Conservation (phyloP, 2,888 invertebrate species). For the Chaetogeoica ovagalla region DNA sequence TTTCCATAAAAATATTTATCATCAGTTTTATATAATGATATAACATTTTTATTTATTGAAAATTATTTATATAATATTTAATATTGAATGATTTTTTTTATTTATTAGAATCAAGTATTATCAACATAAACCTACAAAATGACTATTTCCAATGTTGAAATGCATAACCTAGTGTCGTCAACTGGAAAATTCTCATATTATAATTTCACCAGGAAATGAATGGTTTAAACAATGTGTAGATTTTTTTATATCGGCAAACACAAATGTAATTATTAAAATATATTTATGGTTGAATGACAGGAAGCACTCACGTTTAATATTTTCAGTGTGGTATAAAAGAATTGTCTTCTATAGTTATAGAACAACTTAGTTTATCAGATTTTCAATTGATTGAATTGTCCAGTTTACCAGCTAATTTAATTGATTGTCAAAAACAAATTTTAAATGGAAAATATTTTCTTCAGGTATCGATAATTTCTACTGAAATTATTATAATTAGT, state of each 20-base stretch:
- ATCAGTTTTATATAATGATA: no score
- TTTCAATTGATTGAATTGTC: conserved; percentile 55
- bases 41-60: no score
- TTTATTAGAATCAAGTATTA: conserved; percentile 13
- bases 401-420: conserved; percentile 55
- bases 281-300: no score
- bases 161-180: conserved; percentile 13
- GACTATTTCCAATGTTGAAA: conserved; percentile 25
- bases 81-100: background rate
- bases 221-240: conserved; percentile 54
- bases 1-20: no score
- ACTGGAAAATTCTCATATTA: conserved; percentile 44
- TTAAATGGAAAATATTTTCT: conserved; percentile 56
- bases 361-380: conserved; percentile 57
- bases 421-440: conserved; percentile 47
- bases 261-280: conserved; percentile 32
- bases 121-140: background rate
- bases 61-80: no score
- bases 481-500: background rate
- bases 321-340: conserved; percentile 41
- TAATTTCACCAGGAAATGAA: conserved; percentile 51
- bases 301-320: background rate
- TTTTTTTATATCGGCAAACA: conserved; percentile 51
- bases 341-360: conserved; percentile 55
- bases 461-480: conserved; percentile 52